These are phyloP conservation scores for Ricordea florida DNA, from an alignment of 92 coral and sea anemone genomes.

Conservation along the genomic window DNA sequence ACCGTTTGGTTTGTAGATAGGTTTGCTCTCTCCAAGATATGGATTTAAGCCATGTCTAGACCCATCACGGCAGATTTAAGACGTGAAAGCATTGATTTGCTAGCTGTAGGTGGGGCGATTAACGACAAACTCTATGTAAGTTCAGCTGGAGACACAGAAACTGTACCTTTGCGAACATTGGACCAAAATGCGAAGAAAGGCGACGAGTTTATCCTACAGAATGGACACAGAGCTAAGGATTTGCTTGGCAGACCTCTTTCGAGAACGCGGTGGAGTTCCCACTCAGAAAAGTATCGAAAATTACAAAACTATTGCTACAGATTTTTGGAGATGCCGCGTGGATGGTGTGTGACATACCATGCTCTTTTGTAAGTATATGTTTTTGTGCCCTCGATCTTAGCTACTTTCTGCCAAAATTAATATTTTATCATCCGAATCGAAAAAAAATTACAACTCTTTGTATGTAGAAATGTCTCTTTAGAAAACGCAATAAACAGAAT, in stretches of 20 bases:
- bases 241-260: constrained; percentile 35
- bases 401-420: constrained; percentile 17
- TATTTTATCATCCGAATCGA: constrained; percentile 35
- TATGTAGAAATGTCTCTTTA: not conserved
- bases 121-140: constrained; percentile 8
- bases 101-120: constrained; percentile 30
- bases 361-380: constrained; percentile 61
- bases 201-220: constrained; percentile 22
- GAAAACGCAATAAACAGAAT: not conserved
- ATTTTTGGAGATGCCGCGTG: constrained; percentile 93
- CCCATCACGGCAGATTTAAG: constrained; percentile 44
- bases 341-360: constrained; percentile 47
- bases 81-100: constrained; percentile 42
- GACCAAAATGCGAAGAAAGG: constrained; percentile 38
- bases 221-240: constrained; percentile 43
- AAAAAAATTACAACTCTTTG: not conserved
- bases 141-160: constrained; percentile 28
- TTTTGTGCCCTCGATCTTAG: not conserved
- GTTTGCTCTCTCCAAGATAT: not conserved
- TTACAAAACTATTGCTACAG: constrained; percentile 75
- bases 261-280: constrained; percentile 22
- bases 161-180: constrained; percentile 25
- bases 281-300: constrained; percentile 57
- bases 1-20: not conserved
- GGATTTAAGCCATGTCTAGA: constrained; percentile 2